Base-by-base conservation (phyloP, 2,113 vertebrate species). In the Dasyurus viverrinus region DNA sequence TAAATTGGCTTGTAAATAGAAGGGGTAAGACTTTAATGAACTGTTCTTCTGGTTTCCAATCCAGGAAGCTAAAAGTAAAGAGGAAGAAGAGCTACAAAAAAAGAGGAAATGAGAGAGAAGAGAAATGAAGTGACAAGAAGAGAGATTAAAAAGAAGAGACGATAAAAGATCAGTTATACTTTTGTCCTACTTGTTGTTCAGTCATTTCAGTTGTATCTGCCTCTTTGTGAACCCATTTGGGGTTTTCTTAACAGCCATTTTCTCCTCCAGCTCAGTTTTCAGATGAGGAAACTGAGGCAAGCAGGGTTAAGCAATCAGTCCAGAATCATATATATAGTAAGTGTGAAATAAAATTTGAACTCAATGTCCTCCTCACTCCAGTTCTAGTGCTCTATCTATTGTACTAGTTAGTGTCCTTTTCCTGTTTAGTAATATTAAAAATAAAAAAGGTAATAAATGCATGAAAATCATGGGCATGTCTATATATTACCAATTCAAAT, bases 51-150 rank as follows among this genome's bases (percentile, higher is more conserved):
- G 36, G 60, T 76, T 76, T n/a, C 60, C 14, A 6, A 14, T 27
- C 23, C 6, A 23, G n/a, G 36, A 68, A 16, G 1, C 5, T 57
- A 1, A 48, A n/a, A 48, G 27, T 60, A 53, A 89, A 91, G 8
- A 90, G 47, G n/a, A 89, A 2, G 47, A 36, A 96, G 54, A 89
- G 24, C 8, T n/a, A 47, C 89, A 14, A 55, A 46, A 46, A 5
- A 53, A 90, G 50, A 95, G 47, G 92, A 96, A 93, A 55, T 14
- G 22, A 30, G 92, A 89, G 92, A 25, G 5, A 24, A 23, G 19
- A n/a, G 14, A 76, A 19, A 19, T n/a, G 60, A 76, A n/a, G 16
- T 76, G 36, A 14, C 60, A 76, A 76, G 14, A 76, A n/a, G 60
- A 76, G 36, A 76, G 36, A 3, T n/a, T n/a, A n/a, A 22, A 76